Base-by-base conservation (phyloP, 2,113 vertebrate species). In the Syngnathus floridae region DNA sequence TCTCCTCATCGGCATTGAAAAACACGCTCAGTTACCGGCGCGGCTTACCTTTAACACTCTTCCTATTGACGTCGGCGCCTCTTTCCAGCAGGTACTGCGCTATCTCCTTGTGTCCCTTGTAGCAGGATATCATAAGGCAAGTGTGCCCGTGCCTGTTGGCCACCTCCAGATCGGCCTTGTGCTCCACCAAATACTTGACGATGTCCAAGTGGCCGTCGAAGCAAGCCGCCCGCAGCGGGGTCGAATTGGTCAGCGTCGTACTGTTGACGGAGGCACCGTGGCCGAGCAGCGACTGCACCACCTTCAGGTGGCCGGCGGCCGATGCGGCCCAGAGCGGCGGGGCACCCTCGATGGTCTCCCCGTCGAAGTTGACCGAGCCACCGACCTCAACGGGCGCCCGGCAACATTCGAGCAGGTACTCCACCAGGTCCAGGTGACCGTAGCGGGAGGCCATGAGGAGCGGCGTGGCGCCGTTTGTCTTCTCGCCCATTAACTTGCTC, bases 161-260 rank as follows among this genome's bases (percentile, higher is more conserved):
- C 59, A 99, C 96, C 80, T 99, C 97, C 86, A 99, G 66, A 72
- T 99, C 97, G 37, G 96, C 97, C 80, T 93, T 92, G 88, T 99
- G 95, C 79, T 99, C 97, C 83, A 99, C 95, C 57, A 99, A 92
- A 55, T 98, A 98, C 31, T 89, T 94, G 0, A 99, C 97, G 55
- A 99, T 98, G 81, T 98, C 96, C 77, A 99, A 76, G 79, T 99
- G 97, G 6, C 97, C 97, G 75, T 99, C 97, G 10, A 99, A 99
- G 75, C 97, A 99, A 22, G 97, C 97, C 2, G 97, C 97, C 73
- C 97, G 88, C 2, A 99, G 90, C 0, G 96, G 97, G 0, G 97
- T 99, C 0, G 97, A 99, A 81, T 98, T 98, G 13, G 97, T 99
- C 19, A 98, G 87, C 0, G 97, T 99, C 0, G 97, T 99, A 79